These are phyloP conservation scores for Sceloporus undulatus DNA, from an alignment of 2,113 vertebrate species.

Conservation along the genomic window DNA sequence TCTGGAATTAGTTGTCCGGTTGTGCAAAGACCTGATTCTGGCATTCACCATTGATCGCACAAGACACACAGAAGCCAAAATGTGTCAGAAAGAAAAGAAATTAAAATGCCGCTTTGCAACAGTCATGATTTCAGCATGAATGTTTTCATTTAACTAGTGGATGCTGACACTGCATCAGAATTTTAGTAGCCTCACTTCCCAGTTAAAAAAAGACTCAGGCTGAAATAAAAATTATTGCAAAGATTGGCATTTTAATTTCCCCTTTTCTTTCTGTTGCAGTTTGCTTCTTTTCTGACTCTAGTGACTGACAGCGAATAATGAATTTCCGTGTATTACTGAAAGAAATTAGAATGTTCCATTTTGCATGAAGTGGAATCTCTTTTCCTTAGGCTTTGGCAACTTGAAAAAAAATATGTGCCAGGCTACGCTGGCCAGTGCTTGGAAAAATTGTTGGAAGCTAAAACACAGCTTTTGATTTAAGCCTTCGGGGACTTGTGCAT, in stretches of 20 bases:
- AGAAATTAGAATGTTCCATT: neutral
- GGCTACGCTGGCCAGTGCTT: neutral
- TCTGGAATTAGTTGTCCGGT: neutral
- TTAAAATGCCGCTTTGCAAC: neutral
- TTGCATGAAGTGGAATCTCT: no score
- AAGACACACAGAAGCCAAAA: neutral
- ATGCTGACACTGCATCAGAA: no score
- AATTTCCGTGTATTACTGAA: no score
- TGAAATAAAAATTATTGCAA: no score
- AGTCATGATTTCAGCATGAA: neutral
- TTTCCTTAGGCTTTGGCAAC: neutral
- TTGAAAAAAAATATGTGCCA: neutral
- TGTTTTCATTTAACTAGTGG: neutral
- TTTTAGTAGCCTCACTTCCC: no score
- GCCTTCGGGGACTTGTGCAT: no score
- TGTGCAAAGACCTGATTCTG: neutral
- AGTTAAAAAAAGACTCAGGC: no score
- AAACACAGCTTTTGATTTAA: no score
- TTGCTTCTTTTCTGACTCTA: no score
- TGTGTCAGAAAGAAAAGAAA: neutral
- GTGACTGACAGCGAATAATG: no score
- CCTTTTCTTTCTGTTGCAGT: neutral
- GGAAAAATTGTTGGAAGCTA: neutral
- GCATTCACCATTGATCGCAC: neutral
- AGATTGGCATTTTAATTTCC: no score